A percentile compares a stretch with the other conserved stretches of the same genome.
These are phyloP conservation scores for Centropristis striata DNA, from an alignment of 2,113 vertebrate genomes.

Conservation along the genomic window DNA sequence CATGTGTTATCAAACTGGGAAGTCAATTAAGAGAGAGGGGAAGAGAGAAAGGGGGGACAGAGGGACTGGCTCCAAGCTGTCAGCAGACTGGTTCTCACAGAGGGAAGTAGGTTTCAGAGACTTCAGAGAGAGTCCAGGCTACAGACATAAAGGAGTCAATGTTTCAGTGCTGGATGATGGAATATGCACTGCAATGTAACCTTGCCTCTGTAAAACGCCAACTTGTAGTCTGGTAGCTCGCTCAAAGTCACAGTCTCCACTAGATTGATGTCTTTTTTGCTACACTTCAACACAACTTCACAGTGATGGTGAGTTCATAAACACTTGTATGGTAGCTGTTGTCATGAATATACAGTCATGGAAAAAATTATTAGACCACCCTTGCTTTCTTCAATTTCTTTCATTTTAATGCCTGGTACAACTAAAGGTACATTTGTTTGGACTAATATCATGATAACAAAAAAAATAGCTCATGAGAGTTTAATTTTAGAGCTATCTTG, in stretches of 20 bases:
- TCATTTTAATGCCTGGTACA: too few relatives aligned
- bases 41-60: slow-evolving; percentile 65
- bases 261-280: slow-evolving; percentile 11
- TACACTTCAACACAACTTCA: neutral
- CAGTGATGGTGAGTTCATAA: neutral
- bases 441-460: too few relatives aligned
- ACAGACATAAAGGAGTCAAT: slow-evolving; percentile 78
- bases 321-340: neutral
- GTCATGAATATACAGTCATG: too few relatives aligned
- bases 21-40: slow-evolving; percentile 83
- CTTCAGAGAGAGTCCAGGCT: slow-evolving; percentile 53
- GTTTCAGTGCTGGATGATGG: slow-evolving; percentile 51
- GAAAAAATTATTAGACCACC: too few relatives aligned
- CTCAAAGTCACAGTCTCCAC: slow-evolving; percentile 40
- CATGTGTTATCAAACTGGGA: slow-evolving; percentile 86
- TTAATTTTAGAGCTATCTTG: too few relatives aligned
- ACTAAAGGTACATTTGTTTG: too few relatives aligned
- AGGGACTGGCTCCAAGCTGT: slow-evolving; percentile 81
- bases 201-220: slow-evolving; percentile 40
- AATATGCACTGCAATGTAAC: slow-evolving; percentile 57
- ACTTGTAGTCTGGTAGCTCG: slow-evolving; percentile 20
- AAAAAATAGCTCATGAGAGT: too few relatives aligned
- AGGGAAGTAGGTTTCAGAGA: slow-evolving; percentile 70
- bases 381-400: too few relatives aligned
- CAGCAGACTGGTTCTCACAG: slow-evolving; percentile 76